A percentile compares a stretch with the other conserved stretches of the same genome.
Conservation (phyloP, 37 sponge, comb jelly and placozoan genomes). For the Hexactinellida sp. region DNA sequence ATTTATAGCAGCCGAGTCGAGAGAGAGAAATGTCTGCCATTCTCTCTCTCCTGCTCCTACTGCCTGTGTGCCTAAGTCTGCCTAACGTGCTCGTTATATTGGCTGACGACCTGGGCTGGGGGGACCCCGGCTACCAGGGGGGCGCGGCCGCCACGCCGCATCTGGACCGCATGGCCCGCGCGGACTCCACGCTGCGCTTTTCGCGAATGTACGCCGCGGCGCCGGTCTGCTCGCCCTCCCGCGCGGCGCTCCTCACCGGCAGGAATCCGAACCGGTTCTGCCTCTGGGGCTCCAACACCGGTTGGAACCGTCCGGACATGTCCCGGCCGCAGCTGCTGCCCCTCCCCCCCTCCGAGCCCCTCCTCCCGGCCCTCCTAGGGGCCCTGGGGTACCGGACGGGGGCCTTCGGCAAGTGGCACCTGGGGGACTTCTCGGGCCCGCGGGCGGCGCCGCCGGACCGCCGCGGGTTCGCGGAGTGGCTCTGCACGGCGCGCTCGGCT, state of each 20-base stretch:
- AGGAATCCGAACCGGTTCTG: slow-evolving; percentile 57
- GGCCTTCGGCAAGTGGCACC: slow-evolving; percentile 24
- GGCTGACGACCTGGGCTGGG: slow-evolving; percentile 57
- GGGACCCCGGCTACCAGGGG: slow-evolving; percentile 47
- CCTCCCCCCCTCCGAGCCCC: slow-evolving; percentile 6
- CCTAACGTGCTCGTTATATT: slow-evolving; percentile 34
- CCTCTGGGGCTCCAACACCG: slow-evolving; percentile 43
- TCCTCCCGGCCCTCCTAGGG: not conserved
- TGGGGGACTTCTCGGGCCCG: not conserved
- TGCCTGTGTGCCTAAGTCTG: not conserved
- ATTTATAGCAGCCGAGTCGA: not conserved
- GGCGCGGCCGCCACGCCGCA: slow-evolving; percentile 32
- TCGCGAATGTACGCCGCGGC: slow-evolving; percentile 34
- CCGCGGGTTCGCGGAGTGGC: slow-evolving; percentile 46
- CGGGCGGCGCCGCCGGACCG: slow-evolving; percentile 20
- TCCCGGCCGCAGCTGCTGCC: not conserved
- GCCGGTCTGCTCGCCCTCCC: slow-evolving; percentile 53
- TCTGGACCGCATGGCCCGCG: slow-evolving; percentile 32
- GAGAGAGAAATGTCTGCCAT: not conserved
- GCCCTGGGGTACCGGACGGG: not conserved
- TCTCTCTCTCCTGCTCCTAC: not conserved
- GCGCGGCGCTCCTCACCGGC: slow-evolving; percentile 46
- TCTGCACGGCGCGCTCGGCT: slow-evolving; percentile 41
- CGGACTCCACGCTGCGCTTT: slow-evolving; percentile 22
- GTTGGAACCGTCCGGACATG: slow-evolving; percentile 15